Conservation (phyloP, 2,888 invertebrate species). For the Lasius platythorax region DNA sequence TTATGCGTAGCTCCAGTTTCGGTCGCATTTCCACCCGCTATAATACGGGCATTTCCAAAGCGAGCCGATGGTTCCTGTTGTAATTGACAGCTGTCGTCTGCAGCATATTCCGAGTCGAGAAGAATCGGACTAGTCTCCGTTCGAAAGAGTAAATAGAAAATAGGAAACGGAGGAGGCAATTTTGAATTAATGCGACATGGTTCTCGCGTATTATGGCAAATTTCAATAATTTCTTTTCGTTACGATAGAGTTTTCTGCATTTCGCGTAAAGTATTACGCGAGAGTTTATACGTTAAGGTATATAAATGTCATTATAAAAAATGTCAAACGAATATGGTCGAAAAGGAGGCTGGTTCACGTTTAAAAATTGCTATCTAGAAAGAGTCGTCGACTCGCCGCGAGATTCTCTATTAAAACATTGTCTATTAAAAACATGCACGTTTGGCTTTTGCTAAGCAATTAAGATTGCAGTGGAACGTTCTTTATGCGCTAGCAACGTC, state of each 20-base stretch:
- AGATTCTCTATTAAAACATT: constrained; percentile 65
- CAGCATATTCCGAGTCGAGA: constrained; percentile 86
- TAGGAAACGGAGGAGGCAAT: constrained; percentile 11
- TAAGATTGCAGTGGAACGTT: constrained; percentile 79
- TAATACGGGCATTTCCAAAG: constrained; percentile 73
- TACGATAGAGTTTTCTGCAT: not conserved
- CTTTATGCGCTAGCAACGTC: constrained; percentile 75
- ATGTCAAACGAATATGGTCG: constrained; percentile 1
- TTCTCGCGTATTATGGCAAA: not conserved
- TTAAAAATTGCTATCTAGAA: constrained; percentile 63
- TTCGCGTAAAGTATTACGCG: not conserved
- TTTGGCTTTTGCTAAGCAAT: constrained; percentile 82
- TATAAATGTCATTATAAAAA: not conserved
- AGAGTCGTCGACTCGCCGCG: constrained; percentile 81
- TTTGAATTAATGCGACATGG: constrained; percentile 28
- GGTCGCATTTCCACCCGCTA: constrained; percentile 71
- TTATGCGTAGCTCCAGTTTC: constrained; percentile 68
- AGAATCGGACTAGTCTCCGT: constrained; percentile 76
- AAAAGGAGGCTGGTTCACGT: constrained; percentile 73
- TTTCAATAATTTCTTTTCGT: constrained; percentile 9
- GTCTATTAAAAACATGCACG: constrained; percentile 79
- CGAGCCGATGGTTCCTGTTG: constrained; percentile 80
- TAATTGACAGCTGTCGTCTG: constrained; percentile 88
- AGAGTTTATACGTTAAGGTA: not conserved
- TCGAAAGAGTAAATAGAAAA: constrained; percentile 54